Base-by-base conservation (phyloP, 2,113 vertebrate genomes). In the Macroglossus sobrinus region DNA sequence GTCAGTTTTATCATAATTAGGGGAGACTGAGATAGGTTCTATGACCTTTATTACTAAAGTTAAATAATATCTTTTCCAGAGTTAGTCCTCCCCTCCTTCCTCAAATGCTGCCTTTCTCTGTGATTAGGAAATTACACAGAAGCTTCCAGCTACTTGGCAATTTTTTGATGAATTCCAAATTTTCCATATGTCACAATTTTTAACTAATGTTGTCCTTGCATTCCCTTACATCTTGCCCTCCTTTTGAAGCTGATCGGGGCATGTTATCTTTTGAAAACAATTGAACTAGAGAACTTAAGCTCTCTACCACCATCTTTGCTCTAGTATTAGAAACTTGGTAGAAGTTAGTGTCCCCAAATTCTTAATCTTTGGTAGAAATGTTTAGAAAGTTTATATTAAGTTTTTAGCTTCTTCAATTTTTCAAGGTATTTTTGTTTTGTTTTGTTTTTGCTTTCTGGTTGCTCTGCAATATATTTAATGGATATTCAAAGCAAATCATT, bases 391-490 rank as follows among this genome's bases (percentile, higher is more conserved):
- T 26, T 57, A 35, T 88, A 40, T 35, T 47, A 90, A 72, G 26
- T 79, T 89, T 74, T 81, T 72, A 57, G 9, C 40, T 64, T 24
- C 33, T 87, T 89, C 21, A 40, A 18, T 86, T 86, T 87, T 93
- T 72, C 63, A 93, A 63, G 68, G 30, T 80, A 55, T 78, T 82
- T 78, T 87, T 80, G n/a, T n/a, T 14, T 4, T 84, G 7, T 47
- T 89, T 74, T 85, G 24, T 80, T 93, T 89, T 89, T 85, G 30
- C 68, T 95, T 88, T 78, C 57, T 69, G 45, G 18, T 88, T 55
- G 30, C 61, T 94, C 92, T 69, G 43, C 57, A 92, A 18, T 79
- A 75, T 3, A 63, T 78, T 92, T 45, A 61, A 78, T 68, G 40
- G 45, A 22, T 88, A 81, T 38, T 84, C 13, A 45, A 66, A 57